Conservation (phyloP, 37 sponge, comb jelly and placozoan genomes). For the Ephydatia muelleri region DNA sequence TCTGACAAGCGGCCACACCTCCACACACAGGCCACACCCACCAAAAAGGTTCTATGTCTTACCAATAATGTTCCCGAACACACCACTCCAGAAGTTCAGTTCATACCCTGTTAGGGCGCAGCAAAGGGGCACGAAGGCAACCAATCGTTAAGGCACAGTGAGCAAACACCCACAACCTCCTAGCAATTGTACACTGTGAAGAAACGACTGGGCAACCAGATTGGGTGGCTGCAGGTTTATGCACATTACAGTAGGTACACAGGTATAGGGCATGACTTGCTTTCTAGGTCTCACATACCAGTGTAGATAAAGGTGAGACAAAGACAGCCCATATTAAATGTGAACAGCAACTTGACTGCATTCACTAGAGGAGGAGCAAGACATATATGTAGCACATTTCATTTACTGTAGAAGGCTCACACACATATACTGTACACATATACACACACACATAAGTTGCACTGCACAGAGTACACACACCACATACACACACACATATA, state of each 20-base stretch:
- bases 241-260: no score
- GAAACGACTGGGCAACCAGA: no score
- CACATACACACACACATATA: no score
- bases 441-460: no score
- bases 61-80: constrained; percentile 86
- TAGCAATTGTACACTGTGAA: neutral
- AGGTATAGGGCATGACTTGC: no score
- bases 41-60: neutral
- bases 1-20: neutral
- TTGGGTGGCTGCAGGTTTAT: no score
- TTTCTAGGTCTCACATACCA: constrained; percentile 39
- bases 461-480: no score
- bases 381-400: neutral
- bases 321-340: constrained; percentile 73
- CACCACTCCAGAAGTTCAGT: constrained; percentile 90
- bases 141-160: neutral
- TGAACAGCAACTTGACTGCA: constrained; percentile 67
- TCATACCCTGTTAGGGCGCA: constrained; percentile 61
- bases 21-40: neutral
- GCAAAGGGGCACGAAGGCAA: constrained; percentile 7
- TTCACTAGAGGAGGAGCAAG: constrained; percentile 24
- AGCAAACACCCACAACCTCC: neutral
- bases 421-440: no score
- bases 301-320: constrained; percentile 78
- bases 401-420: neutral